phyloP scores from a whole-genome alignment of 2,797 vertebrate genomes.

The Chromobotia macracanthus region DNA sequence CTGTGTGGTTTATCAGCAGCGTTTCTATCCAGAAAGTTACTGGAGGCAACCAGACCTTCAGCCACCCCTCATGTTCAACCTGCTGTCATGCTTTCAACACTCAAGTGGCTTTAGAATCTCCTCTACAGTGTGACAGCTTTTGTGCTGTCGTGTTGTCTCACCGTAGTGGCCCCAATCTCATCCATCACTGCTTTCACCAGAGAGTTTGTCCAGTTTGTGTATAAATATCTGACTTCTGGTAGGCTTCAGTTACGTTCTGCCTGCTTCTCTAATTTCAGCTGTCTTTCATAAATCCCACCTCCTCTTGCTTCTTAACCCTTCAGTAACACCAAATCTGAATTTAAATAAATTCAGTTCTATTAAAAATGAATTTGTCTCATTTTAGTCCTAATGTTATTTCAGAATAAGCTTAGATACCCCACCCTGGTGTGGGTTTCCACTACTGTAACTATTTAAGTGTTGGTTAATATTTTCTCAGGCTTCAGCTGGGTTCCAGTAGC shows the following conservation, averaged over 20 bases:
- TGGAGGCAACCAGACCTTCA: constrained; percentile 68
- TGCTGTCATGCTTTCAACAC: constrained; percentile 72
- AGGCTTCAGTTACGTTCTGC: constrained; percentile 69
- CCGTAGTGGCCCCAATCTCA: constrained; percentile 70
- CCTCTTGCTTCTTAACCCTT: constrained; percentile 66
- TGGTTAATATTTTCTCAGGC: constrained; percentile 35
- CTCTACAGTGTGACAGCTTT: constrained; percentile 65
- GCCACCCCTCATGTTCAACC: constrained; percentile 71
- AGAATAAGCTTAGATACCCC: not conserved
- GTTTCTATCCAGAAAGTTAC: constrained; percentile 63
- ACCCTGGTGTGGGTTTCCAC: not conserved
- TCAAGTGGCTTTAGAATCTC: constrained; percentile 56
- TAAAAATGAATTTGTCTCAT: not conserved
- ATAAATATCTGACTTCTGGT: constrained; percentile 73
- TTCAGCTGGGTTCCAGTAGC: constrained; percentile 40
- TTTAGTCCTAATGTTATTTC: not conserved
- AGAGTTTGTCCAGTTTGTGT: constrained; percentile 74
- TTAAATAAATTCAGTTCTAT: constrained; percentile 63
- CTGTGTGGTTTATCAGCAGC: not conserved
- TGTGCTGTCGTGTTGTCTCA: constrained; percentile 65
- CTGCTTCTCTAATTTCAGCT: constrained; percentile 61
- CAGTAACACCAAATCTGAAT: constrained; percentile 70
- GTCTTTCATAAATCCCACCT: constrained; percentile 55
- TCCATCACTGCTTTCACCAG: constrained; percentile 75
- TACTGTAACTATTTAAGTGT: constrained; percentile 24